Evolutionary conservation across 2,797 vertebrate species (phyloP).

Genomic region (Balearica regulorum): DNA sequence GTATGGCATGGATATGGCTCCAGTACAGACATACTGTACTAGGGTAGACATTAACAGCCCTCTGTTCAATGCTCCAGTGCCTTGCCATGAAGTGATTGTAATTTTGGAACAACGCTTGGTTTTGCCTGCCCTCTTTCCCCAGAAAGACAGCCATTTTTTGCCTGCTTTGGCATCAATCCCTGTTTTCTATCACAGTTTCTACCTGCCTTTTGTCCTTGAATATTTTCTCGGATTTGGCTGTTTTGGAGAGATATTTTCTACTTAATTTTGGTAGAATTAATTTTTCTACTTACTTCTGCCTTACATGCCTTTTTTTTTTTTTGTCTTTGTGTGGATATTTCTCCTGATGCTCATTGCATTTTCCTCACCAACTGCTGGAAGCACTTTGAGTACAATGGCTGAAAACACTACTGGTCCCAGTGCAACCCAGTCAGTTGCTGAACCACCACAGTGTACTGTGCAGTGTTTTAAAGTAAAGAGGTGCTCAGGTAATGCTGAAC

Average conservation of each 20-base stretch:
- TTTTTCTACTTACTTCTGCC: not conserved
- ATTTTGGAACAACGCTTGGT: not conserved
- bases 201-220: not conserved
- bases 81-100: not conserved
- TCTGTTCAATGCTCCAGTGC: fast-evolving
- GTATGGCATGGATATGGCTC: not conserved
- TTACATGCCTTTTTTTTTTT: not conserved
- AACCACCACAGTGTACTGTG: not conserved
- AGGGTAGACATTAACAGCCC: not conserved
- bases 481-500: not conserved
- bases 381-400: not conserved
- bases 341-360: not conserved
- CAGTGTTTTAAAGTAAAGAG: not conserved
- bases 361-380: not conserved
- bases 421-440: not conserved
- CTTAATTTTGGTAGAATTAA: not conserved
- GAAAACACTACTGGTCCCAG: not conserved
- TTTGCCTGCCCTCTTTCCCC: not conserved
- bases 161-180: not conserved
- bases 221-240: not conserved
- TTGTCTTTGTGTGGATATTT: not conserved
- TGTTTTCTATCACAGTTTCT: not conserved
- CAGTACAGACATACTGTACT: not conserved
- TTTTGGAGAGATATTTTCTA: not conserved
- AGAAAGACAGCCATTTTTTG: not conserved